phyloP scores from a whole-genome alignment of 2,888 invertebrate genomes.

The Acheta domesticus region DNA sequence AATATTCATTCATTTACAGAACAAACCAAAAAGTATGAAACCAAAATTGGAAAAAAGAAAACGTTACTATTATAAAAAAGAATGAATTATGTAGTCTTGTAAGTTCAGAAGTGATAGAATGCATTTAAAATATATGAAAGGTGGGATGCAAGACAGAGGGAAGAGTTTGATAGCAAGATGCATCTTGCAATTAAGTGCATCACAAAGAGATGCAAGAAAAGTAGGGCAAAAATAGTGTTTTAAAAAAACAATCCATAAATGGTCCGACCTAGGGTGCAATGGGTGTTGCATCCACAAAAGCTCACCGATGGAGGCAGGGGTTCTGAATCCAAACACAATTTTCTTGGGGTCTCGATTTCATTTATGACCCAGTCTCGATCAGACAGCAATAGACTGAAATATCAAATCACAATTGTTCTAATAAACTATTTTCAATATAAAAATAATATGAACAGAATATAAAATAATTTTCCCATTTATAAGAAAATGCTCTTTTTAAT shows the following conservation, averaged over 20 bases:
- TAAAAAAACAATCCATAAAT: constrained; percentile 36
- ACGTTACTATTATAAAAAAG: background rate
- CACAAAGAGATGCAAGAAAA: constrained; percentile 11
- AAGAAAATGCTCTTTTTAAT: no score
- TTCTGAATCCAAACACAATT: constrained; percentile 4
- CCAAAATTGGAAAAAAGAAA: constrained; percentile 35
- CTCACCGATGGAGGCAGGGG: background rate
- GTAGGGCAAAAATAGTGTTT: background rate
- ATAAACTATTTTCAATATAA: no score
- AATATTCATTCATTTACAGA: background rate
- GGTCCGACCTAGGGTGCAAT: constrained; percentile 30
- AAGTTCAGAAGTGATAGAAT: no score
- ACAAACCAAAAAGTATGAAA: constrained; percentile 11
- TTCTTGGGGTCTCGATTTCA: background rate
- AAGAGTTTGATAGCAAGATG: constrained; percentile 30
- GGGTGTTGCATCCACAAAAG: constrained; percentile 31
- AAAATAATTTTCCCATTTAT: no score
- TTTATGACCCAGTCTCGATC: background rate
- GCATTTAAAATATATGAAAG: no score
- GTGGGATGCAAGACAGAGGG: constrained; percentile 24
- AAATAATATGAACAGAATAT: no score
- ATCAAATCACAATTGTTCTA: background rate
- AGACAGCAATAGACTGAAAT: background rate
- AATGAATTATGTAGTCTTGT: no score
- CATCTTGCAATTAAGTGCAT: constrained; percentile 30